Evolutionary conservation across 2,113 vertebrate species (phyloP).

Genomic region (Ciconia stormi): DNA sequence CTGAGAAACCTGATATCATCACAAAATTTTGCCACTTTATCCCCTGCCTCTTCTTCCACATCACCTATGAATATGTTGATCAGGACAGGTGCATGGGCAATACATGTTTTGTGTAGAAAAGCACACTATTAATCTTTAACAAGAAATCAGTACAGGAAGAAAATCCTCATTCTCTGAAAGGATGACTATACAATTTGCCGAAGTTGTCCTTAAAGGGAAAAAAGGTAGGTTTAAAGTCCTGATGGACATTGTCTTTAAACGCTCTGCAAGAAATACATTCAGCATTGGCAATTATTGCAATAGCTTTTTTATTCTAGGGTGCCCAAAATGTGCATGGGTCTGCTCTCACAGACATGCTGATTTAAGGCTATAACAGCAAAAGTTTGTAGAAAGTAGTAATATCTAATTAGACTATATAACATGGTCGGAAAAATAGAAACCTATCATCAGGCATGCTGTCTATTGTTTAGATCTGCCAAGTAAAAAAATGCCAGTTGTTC

Average conservation of each 20-base stretch:
- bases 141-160: not conserved
- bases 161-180: not conserved
- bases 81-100: not conserved
- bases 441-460: not conserved
- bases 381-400: not conserved
- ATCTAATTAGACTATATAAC: not conserved
- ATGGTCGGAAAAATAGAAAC: not conserved
- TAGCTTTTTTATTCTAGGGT: not conserved
- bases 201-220: not conserved
- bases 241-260: not conserved
- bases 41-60: not conserved
- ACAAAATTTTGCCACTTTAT: not conserved
- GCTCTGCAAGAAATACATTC: not conserved
- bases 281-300: not conserved
- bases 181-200: not conserved
- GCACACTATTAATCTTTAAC: not conserved
- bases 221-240: not conserved
- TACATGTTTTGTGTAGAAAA: not conserved
- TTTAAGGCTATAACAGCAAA: not conserved
- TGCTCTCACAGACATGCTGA: not conserved
- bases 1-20: not conserved
- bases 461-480: not conserved
- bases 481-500: not conserved
- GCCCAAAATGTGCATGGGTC: not conserved
- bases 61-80: not conserved